Percentiles rank a stretch among this genome's conserved stretches.
These are phyloP conservation scores for Sitta carolinensis DNA, from an alignment of 2,797 vertebrate species.

Conservation along the genomic window DNA sequence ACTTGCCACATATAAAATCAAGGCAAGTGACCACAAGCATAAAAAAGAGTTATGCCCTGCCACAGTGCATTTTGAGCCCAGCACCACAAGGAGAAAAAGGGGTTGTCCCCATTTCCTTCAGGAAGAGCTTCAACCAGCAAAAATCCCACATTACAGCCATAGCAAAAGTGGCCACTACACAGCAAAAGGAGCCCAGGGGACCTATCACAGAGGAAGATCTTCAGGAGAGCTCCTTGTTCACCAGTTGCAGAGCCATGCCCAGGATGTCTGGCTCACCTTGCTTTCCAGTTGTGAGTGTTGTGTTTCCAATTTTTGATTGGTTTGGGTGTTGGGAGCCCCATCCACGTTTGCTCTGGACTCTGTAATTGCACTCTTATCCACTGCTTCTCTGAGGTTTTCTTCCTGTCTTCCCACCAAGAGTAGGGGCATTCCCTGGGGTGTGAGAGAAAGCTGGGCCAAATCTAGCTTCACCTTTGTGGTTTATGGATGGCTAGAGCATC, in stretches of 20 bases:
- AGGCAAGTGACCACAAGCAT: constrained; percentile 39
- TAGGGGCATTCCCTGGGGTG: neutral
- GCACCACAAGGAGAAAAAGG: neutral
- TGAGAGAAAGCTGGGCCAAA: neutral
- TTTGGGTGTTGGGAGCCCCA: neutral
- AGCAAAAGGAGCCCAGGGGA: neutral
- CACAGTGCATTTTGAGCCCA: neutral
- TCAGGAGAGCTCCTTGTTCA: neutral
- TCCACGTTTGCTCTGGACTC: neutral
- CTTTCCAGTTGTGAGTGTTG: neutral
- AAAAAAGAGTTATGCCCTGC: constrained; percentile 47
- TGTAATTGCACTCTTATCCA: neutral
- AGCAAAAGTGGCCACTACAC: neutral
- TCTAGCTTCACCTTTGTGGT: neutral
- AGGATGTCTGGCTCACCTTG: neutral
- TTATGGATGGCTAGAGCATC: neutral
- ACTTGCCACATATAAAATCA: constrained; percentile 7
- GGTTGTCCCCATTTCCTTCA: neutral
- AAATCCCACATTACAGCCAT: neutral
- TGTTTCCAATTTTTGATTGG: neutral
- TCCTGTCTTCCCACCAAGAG: neutral
- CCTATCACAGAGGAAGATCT: neutral
- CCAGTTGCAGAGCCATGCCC: neutral
- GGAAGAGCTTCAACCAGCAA: constrained; percentile 18
- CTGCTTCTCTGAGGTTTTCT: neutral